Evolutionary conservation across 2,888 invertebrate species (phyloP), one percentile per base, ranked within the genome.

Genomic region (Spodoptera littoralis): DNA sequence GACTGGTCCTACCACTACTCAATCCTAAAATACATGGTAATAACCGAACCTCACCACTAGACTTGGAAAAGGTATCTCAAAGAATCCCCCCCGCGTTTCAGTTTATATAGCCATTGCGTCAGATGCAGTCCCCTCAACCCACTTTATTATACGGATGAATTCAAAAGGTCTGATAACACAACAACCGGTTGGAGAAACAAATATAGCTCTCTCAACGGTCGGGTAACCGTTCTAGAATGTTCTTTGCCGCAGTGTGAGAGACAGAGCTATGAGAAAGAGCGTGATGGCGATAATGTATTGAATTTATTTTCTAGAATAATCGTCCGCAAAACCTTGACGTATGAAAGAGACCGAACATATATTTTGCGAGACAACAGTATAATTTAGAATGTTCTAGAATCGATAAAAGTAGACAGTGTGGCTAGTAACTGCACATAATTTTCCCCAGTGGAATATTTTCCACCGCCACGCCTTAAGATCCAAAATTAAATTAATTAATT

Each of bases 181-280:
- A 48, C 13, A 24, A 13, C 2, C 6, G 4, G 13, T 41, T 1
- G 6, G 9, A 22, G 42, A 44, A 22, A 54, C 24, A 53, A 59
- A 60, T 18, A 45, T 30, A 46, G 45, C 49, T 48, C 64, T 66
- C 0, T 54, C 81, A 27, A 70, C 76, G 54, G 80, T 66, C 66
- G 84, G 18, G 51, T 84, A 72, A 71, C 64, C 64, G 11, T 87
- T 90, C 90, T 85, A 84, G 90, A 89, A 87, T 64, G 50, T 89
- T 82, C 79, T 54, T 46, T 72, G 59, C 55, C 51, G 65, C 60
- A 71, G 49, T 56, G 66, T 82, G 71, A 77, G 84, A 81, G 84
- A 88, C 43, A 55, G 41, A 46, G 27, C 48, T 49, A 77, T 51
- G 58, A 36, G 65, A 64, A 65, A 65, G 60, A 80, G 48, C 51